Evolutionary conservation across 2,888 invertebrate genomes (phyloP).

Genomic region (Operophtera brumata): DNA sequence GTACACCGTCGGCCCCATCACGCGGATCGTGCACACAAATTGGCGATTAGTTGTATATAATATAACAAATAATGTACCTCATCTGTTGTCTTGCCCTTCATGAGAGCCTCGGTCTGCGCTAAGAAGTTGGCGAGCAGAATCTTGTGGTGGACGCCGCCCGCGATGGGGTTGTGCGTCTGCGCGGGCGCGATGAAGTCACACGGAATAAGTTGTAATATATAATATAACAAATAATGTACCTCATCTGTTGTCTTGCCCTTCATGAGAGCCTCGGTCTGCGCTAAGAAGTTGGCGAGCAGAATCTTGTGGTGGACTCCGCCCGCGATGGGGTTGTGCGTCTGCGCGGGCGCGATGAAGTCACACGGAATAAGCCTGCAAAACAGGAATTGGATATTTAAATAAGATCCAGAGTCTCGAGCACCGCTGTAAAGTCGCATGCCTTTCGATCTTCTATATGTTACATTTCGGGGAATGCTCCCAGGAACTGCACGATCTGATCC

Average conservation of each 20-base stretch:
- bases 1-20: no score
- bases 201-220: no score
- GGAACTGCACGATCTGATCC: no score
- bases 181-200: conserved; percentile 98
- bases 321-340: conserved; percentile 92
- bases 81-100: conserved; percentile 85
- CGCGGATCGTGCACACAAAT: no score
- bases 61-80: conserved; percentile 64
- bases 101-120: conserved; percentile 99
- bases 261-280: conserved; percentile 99
- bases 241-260: conserved; percentile 82
- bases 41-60: no score
- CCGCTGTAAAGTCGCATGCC: no score
- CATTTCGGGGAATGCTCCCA: no score
- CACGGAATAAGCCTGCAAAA: conserved; percentile 90
- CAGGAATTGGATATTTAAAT: neutral
- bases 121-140: conserved; percentile 98
- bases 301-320: conserved; percentile 95
- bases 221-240: conserved; percentile 50
- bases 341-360: conserved; percentile 97
- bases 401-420: no score
- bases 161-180: conserved; percentile 93
- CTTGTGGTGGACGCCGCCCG: conserved; percentile 92
- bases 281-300: conserved; percentile 97
- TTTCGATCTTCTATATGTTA: no score